These are phyloP conservation scores for Phaethornis superciliosus DNA, from an alignment of 2,113 vertebrate species.

Conservation along the genomic window DNA sequence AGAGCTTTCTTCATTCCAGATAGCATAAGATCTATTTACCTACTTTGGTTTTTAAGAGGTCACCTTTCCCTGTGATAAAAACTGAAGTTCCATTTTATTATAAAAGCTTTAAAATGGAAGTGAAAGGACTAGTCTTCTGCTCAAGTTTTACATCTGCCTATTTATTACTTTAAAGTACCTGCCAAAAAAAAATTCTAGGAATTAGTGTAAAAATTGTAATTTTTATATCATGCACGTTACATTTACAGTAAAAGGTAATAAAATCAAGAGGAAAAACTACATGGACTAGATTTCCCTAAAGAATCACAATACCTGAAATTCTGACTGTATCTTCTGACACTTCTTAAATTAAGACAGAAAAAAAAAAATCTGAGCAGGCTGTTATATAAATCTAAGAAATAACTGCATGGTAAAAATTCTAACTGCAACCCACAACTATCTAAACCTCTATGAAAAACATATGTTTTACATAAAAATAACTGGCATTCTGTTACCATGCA, in stretches of 20 bases:
- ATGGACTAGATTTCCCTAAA: background rate
- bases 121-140: background rate
- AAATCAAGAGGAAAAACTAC: background rate
- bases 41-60: conserved; percentile 41
- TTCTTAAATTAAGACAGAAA: background rate
- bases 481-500: conserved; percentile 49
- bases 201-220: background rate
- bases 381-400: conserved; percentile 68
- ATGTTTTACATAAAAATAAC: conserved; percentile 62
- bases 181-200: background rate
- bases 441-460: conserved; percentile 57
- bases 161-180: background rate
- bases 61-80: conserved; percentile 16
- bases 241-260: background rate
- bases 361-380: background rate
- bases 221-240: background rate
- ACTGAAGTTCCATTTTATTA: background rate
- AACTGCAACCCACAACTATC: conserved; percentile 66
- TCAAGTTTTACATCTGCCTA: background rate
- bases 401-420: conserved; percentile 57
- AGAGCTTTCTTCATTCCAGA: background rate
- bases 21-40: conserved; percentile 39
- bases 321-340: background rate
- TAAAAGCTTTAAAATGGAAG: background rate
- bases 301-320: conserved; percentile 16